These are phyloP conservation scores for Phasia obesa DNA, from an alignment of 2,888 invertebrate genomes.

Conservation along the genomic window DNA sequence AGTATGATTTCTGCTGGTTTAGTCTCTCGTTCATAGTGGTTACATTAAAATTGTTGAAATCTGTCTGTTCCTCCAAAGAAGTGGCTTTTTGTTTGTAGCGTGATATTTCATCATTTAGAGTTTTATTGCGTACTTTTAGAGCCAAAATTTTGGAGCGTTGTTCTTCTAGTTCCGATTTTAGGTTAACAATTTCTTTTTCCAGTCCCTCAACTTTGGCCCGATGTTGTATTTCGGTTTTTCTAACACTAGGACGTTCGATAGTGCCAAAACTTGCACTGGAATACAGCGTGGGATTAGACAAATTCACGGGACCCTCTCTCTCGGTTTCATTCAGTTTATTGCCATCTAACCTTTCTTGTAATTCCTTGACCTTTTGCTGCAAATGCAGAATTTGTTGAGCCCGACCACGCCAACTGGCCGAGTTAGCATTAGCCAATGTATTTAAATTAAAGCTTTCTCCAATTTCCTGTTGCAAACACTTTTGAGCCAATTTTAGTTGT, in stretches of 20 bases:
- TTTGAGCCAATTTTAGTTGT: constrained; percentile 88
- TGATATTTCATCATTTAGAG: constrained; percentile 86
- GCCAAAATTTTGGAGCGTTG: constrained; percentile 87
- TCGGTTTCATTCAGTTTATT: constrained; percentile 48
- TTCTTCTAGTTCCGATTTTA: constrained; percentile 85
- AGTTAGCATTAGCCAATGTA: constrained; percentile 84
- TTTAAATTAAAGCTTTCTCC: constrained; percentile 88
- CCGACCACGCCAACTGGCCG: constrained; percentile 88
- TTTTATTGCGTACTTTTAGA: constrained; percentile 86
- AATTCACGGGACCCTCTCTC: background rate
- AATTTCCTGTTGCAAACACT: constrained; percentile 89
- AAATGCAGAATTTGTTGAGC: constrained; percentile 89
- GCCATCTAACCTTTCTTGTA: constrained; percentile 85
- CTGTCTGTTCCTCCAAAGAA: constrained; percentile 86
- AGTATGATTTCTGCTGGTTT: constrained; percentile 76
- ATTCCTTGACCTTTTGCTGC: constrained; percentile 87
- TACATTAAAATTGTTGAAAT: constrained; percentile 86
- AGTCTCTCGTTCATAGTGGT: constrained; percentile 84
- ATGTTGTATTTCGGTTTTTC: constrained; percentile 84
- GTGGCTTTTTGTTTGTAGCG: constrained; percentile 85
- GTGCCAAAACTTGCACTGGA: constrained; percentile 41
- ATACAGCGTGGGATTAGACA: background rate
- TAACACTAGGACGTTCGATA: constrained; percentile 81
- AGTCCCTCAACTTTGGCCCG: constrained; percentile 85
- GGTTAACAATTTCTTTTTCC: constrained; percentile 84